These are phyloP conservation scores for Parasteatoda lunata DNA, from an alignment of 2,888 invertebrate genomes.

Conservation along the genomic window DNA sequence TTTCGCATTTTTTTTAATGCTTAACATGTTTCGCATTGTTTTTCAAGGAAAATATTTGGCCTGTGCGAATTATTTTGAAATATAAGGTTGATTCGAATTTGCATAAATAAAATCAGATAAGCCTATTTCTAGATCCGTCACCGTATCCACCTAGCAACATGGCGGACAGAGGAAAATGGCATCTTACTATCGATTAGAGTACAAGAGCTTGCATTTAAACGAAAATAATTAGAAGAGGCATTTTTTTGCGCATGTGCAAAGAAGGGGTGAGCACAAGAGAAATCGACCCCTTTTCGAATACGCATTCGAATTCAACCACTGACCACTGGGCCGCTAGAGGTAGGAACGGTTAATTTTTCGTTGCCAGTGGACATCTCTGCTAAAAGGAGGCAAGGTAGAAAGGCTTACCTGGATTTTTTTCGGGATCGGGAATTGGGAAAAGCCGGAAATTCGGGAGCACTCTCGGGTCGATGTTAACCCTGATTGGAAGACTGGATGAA, in stretches of 20 bases:
- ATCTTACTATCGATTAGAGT: slow-evolving; percentile 59
- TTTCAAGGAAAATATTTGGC: too few relatives aligned
- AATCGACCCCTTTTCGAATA: slow-evolving; percentile 59
- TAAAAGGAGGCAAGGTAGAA: slow-evolving; percentile 29
- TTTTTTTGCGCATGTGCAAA: slow-evolving; percentile 65
- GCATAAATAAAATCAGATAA: background rate
- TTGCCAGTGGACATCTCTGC: slow-evolving; percentile 46
- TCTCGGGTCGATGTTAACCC: slow-evolving; percentile 61
- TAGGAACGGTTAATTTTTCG: slow-evolving; percentile 24
- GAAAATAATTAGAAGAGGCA: slow-evolving; percentile 60
- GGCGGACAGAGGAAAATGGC: slow-evolving; percentile 14
- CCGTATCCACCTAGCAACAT: slow-evolving; percentile 60
- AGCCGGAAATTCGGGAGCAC: slow-evolving; percentile 62
- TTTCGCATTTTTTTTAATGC: too few relatives aligned
- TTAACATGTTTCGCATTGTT: too few relatives aligned
- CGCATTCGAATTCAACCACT: slow-evolving; percentile 62
- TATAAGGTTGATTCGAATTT: too few relatives aligned
- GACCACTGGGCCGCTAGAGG: slow-evolving; percentile 59
- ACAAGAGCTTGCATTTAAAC: slow-evolving; percentile 60
- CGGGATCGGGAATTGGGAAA: slow-evolving; percentile 29
- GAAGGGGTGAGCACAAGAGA: slow-evolving; percentile 14
- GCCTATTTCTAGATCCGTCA: slow-evolving; percentile 3
- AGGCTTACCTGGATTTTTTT: slow-evolving; percentile 64
- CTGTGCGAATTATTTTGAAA: too few relatives aligned
- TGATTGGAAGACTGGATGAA: slow-evolving; percentile 68